Conservation (phyloP, 2,888 invertebrate genomes). For the Orthosia gothica region DNA sequence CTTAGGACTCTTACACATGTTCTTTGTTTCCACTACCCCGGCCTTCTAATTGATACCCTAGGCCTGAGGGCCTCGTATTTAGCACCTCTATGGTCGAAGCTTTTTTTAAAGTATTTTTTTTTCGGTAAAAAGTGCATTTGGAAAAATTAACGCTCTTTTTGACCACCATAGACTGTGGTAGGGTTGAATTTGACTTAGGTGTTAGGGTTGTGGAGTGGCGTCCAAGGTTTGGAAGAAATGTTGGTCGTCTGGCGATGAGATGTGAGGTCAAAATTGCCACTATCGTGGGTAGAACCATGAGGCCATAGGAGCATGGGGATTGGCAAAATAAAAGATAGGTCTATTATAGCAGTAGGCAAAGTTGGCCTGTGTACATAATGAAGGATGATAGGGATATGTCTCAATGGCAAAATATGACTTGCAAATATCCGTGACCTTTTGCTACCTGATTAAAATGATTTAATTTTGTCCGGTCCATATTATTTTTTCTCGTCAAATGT, state of each 20-base stretch:
- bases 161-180: constrained; percentile 69
- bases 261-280: no score
- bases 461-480: neutral
- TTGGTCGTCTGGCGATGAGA: neutral
- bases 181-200: constrained; percentile 70
- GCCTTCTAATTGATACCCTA: constrained; percentile 82
- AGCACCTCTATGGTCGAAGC: constrained; percentile 80
- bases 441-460: neutral
- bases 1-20: constrained; percentile 84
- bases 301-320: no score
- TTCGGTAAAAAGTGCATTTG: constrained; percentile 64
- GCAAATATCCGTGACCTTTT: neutral
- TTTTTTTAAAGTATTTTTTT: constrained; percentile 64
- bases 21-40: constrained; percentile 72
- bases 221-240: neutral
- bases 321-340: no score
- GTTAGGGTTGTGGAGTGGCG: constrained; percentile 70
- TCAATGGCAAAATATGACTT: no score
- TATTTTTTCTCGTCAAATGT: neutral
- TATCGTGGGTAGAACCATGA: no score
- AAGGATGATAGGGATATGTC: no score
- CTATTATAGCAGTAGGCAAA: no score
- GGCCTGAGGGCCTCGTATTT: constrained; percentile 78
- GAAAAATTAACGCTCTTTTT: constrained; percentile 73
- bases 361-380: no score